These are phyloP conservation scores for Harpalus rubripes DNA, from an alignment of 2,888 invertebrate genomes.

Conservation along the genomic window DNA sequence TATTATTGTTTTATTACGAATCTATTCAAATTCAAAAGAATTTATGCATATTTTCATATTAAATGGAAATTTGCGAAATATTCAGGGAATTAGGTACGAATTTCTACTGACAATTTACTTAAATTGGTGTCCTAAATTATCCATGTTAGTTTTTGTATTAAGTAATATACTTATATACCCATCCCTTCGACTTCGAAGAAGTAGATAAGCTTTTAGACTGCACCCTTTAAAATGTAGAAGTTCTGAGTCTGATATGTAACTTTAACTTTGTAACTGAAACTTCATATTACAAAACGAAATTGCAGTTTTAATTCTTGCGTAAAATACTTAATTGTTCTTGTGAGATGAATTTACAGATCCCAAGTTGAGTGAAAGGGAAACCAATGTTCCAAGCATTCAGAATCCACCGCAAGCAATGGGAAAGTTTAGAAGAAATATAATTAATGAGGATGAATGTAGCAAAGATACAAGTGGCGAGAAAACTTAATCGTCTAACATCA, in stretches of 20 bases:
- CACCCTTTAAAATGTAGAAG: neutral
- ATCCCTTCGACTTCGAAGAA: no score
- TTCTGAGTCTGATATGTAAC: neutral
- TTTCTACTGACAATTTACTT: no score
- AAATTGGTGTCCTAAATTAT: no score
- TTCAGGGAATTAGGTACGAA: no score
- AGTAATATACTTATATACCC: no score
- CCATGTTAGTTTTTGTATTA: no score
- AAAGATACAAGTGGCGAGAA: constrained; percentile 22
- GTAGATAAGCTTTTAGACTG: no score
- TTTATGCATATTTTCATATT: no score
- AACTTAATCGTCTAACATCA: constrained; percentile 33
- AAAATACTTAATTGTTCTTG: constrained; percentile 16
- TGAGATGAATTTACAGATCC: constrained; percentile 1
- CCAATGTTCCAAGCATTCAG: constrained; percentile 9
- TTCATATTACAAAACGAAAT: constrained; percentile 7
- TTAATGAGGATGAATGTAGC: constrained; percentile 37
- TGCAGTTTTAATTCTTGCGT: constrained; percentile 15
- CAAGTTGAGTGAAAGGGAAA: neutral
- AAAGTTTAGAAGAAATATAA: constrained; percentile 50
- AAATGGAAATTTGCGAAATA: no score
- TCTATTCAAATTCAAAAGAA: no score
- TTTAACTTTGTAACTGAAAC: constrained; percentile 17
- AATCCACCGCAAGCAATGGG: constrained; percentile 11
- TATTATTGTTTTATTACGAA: no score